Evolutionary conservation across 2,888 invertebrate species (phyloP).

Genomic region (Thereva unica): DNA sequence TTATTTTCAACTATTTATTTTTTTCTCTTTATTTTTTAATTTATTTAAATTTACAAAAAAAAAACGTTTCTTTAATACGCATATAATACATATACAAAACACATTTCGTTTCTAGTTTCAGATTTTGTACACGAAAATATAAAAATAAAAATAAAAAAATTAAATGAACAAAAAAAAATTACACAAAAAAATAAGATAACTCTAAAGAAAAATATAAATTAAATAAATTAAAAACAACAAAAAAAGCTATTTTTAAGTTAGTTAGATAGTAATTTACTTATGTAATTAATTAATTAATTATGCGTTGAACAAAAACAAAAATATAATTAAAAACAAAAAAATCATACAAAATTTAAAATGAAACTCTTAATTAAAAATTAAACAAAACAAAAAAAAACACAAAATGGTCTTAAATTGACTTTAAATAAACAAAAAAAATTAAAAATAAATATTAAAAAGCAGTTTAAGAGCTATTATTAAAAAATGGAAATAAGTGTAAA

Average conservation of each 20-base stretch:
- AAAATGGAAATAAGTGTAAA: no score
- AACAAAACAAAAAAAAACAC: not conserved
- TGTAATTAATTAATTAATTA: not conserved
- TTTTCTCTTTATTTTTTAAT: no score
- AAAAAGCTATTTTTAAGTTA: conserved; percentile 29
- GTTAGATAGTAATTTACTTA: conserved; percentile 32
- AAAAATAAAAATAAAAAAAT: conserved; percentile 1
- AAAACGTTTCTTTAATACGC: no score
- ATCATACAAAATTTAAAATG: not conserved
- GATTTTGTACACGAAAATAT: no score
- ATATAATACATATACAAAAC: no score
- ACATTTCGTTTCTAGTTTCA: no score
- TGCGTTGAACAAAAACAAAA: not conserved
- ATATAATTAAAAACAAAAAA: not conserved
- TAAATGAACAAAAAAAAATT: not conserved
- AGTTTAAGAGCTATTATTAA: not conserved
- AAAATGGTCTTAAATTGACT: not conserved
- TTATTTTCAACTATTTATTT: no score
- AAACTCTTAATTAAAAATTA: no score
- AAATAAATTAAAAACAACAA: conserved; percentile 4
- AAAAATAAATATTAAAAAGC: not conserved
- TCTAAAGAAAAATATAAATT: not conserved
- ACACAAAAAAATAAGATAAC: not conserved
- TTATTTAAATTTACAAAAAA: no score
- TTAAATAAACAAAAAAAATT: not conserved